phyloP scores from a whole-genome alignment of 2,113 vertebrate species.

The Leucopsar rothschildi region DNA sequence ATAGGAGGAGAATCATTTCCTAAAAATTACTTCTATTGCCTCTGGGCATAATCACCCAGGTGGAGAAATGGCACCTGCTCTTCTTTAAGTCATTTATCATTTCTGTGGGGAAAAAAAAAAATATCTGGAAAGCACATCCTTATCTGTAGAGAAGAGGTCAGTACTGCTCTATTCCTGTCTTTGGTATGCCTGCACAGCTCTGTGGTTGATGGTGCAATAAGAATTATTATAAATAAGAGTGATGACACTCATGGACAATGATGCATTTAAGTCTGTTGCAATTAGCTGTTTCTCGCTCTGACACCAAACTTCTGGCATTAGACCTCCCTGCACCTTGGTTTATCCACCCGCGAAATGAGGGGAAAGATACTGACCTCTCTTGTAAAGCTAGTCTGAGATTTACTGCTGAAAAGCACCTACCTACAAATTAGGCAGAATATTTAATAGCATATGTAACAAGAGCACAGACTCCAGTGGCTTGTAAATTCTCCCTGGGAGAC shows the following conservation, averaged over 20 bases:
- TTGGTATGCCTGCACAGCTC: not conserved
- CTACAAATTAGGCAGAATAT: not conserved
- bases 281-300: not conserved
- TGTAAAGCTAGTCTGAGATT: not conserved
- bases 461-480: not conserved
- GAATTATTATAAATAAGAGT: not conserved
- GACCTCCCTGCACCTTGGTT: not conserved
- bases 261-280: slow-evolving; percentile 9
- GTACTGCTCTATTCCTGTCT: not conserved
- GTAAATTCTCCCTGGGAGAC: fast-evolving
- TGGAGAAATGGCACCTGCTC: not conserved
- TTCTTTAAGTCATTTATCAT: not conserved
- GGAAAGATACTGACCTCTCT: not conserved
- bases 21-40: not conserved
- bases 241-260: not conserved
- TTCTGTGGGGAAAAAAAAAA: not conserved
- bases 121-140: not conserved
- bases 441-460: not conserved
- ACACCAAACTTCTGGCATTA: not conserved
- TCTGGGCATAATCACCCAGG: not conserved
- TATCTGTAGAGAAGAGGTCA: not conserved
- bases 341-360: not conserved
- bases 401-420: not conserved
- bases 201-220: not conserved
- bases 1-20: not conserved